Conservation (phyloP, 1,140 invertebrate species). For the Habropoda laboriosa region DNA sequence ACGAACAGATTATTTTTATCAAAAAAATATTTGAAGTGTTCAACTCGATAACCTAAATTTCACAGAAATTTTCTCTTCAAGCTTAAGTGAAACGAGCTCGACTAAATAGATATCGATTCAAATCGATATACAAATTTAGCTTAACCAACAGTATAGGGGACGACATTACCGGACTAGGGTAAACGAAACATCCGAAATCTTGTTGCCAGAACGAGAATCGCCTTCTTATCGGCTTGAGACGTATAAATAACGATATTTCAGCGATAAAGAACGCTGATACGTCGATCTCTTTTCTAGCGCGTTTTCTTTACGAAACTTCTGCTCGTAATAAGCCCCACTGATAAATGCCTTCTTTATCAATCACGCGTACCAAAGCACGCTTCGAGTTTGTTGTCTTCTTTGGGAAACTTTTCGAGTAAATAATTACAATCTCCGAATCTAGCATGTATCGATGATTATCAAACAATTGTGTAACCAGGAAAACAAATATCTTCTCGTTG, state of each 20-base stretch:
- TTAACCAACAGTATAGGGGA: background rate
- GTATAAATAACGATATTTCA: conserved; percentile 16
- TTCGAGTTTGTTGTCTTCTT: background rate
- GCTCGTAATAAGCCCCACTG: background rate
- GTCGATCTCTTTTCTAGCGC: background rate
- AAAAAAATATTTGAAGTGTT: too few relatives aligned
- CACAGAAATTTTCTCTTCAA: too few relatives aligned
- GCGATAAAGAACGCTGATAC: background rate
- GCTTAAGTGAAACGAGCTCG: background rate
- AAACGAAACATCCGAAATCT: conserved; percentile 17
- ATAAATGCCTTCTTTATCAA: conserved; percentile 18
- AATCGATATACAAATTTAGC: background rate
- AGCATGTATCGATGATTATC: background rate
- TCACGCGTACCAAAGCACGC: background rate
- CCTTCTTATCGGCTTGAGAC: conserved; percentile 6
- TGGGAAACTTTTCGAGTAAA: background rate
- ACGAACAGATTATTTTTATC: background rate
- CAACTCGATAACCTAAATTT: background rate
- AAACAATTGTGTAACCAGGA: too few relatives aligned
- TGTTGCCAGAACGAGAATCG: background rate
- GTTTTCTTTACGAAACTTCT: conserved; percentile 15
- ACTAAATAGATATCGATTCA: too few relatives aligned
- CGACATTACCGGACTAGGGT: background rate
- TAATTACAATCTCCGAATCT: background rate
- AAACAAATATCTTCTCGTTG: too few relatives aligned